These are phyloP conservation scores for Anthoptus insignis DNA, from an alignment of 2,888 invertebrate genomes.

Conservation along the genomic window DNA sequence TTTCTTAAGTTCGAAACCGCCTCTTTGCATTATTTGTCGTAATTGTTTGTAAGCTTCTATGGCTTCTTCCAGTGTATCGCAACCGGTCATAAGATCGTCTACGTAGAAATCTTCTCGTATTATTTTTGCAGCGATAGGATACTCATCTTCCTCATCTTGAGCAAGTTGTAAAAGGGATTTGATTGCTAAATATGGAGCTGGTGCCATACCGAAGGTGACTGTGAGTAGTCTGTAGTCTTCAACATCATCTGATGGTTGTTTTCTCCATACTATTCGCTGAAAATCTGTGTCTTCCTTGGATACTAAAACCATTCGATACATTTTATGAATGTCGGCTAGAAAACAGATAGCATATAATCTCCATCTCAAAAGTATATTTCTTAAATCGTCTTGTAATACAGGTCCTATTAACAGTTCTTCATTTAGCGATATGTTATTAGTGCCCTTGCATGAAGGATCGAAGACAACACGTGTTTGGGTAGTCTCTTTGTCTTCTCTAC, in stretches of 20 bases:
- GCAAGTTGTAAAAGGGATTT: conserved; percentile 36
- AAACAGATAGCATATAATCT: conserved; percentile 44
- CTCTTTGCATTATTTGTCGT: conserved; percentile 16
- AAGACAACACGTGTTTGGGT: conserved; percentile 43
- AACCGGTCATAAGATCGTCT: conserved; percentile 34
- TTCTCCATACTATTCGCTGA: conserved; percentile 44
- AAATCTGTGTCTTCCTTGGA: conserved; percentile 42
- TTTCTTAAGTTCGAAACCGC: conserved; percentile 40
- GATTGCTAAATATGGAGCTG: conserved; percentile 43
- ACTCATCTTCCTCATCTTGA: conserved; percentile 26
- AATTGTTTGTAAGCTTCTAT: conserved; percentile 21
- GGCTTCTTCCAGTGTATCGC: conserved; percentile 25
- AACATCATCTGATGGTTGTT: conserved; percentile 5
- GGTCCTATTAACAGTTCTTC: conserved; percentile 46
- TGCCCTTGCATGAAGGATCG: conserved; percentile 43
- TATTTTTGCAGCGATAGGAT: conserved; percentile 22
- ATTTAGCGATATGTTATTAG: conserved; percentile 44
- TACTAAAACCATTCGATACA: conserved; percentile 51
- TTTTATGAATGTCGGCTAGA: conserved; percentile 49
- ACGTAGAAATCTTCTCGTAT: conserved; percentile 37
- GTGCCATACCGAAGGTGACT: conserved; percentile 47
- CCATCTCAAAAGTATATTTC: conserved; percentile 45
- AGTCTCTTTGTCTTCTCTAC: conserved; percentile 46
- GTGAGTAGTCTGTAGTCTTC: conserved; percentile 38
- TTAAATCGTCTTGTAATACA: conserved; percentile 48